A percentile compares a stretch with the other conserved stretches of the same genome.
These are phyloP conservation scores for Athene noctua DNA, from an alignment of 2,113 vertebrate species.

Conservation along the genomic window DNA sequence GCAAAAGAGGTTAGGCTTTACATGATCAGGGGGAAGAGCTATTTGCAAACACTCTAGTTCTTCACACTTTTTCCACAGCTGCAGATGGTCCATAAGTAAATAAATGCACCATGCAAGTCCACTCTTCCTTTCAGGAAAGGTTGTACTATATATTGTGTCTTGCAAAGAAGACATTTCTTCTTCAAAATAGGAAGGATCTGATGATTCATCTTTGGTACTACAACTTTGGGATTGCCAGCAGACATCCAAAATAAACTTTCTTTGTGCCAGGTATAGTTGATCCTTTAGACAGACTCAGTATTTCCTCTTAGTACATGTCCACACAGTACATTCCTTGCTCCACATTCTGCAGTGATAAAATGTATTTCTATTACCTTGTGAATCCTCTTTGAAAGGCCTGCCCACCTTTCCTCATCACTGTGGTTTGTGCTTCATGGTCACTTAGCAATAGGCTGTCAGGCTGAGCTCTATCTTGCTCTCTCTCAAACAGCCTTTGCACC, in stretches of 20 bases:
- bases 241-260: neutral
- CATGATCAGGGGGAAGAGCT: neutral
- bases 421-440: neutral
- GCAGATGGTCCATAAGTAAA: neutral
- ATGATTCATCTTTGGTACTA: neutral
- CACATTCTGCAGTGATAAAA: neutral
- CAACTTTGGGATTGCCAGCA: neutral
- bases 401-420: neutral
- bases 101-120: neutral
- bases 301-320: neutral
- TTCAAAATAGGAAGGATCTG: neutral
- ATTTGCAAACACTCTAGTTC: neutral
- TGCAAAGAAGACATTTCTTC: neutral
- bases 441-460: neutral
- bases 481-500: neutral
- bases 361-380: neutral
- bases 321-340: rapidly evolving
- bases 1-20: neutral
- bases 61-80: neutral
- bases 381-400: neutral
- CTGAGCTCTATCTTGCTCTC: neutral
- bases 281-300: neutral
- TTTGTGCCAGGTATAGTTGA: neutral
- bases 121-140: neutral
- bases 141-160: neutral